These are phyloP conservation scores for Melanerpes aurifrons DNA, from an alignment of 2,113 vertebrate species.

Conservation along the genomic window DNA sequence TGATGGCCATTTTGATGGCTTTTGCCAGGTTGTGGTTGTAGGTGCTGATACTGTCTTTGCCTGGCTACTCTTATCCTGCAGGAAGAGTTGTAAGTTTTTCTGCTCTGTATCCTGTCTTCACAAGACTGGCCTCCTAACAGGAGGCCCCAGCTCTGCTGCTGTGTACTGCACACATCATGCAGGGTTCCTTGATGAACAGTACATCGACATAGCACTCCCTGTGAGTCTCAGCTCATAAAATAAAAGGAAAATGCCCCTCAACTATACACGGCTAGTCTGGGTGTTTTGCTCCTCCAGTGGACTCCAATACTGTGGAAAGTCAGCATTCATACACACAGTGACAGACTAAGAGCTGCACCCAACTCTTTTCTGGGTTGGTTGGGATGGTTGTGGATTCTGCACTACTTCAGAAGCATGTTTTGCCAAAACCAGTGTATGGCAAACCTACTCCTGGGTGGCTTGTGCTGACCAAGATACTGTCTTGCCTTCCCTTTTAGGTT, in stretches of 20 bases:
- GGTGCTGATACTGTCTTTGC: neutral
- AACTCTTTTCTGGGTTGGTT: neutral
- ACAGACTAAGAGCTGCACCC: neutral
- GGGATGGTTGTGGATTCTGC: neutral
- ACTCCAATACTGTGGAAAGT: neutral
- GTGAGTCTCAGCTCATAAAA: neutral
- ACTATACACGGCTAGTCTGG: neutral
- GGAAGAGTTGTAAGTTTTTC: neutral
- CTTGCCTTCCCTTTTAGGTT: slow-evolving; percentile 75
- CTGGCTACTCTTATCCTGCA: neutral
- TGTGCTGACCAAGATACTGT: neutral
- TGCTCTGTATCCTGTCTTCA: neutral
- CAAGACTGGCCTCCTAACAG: neutral
- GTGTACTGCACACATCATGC: neutral
- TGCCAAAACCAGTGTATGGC: neutral
- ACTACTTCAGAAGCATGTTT: neutral
- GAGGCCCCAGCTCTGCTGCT: neutral
- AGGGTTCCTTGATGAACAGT: neutral
- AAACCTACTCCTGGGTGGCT: neutral
- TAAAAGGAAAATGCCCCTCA: neutral
- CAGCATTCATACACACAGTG: neutral
- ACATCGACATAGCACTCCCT: neutral
- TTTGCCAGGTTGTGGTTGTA: neutral
- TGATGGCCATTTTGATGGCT: neutral
- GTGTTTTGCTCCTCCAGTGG: neutral